A percentile compares a stretch with the other conserved stretches of the same genome.
Conservation (phyloP, 2,113 vertebrate genomes). For the Grallaria varia region DNA sequence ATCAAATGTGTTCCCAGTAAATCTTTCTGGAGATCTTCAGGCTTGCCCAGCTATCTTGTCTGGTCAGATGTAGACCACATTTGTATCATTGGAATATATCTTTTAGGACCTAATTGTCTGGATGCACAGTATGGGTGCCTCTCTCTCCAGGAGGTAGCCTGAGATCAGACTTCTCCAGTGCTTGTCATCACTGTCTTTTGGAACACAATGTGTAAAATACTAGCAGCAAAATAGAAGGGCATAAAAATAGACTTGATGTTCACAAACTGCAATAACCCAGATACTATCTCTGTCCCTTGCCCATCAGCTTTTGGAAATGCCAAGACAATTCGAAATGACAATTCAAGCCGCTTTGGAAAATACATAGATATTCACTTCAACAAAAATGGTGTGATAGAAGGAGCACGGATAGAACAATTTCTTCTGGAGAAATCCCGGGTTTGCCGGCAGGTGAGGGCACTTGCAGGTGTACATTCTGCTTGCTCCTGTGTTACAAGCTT, state of each 20-base stretch:
- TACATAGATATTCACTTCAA: constrained; percentile 92
- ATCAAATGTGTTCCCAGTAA: background rate
- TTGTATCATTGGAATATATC: background rate
- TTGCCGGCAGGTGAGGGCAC: constrained; percentile 86
- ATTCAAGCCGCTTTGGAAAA: constrained; percentile 98
- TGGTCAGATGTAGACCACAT: background rate
- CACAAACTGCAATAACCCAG: background rate
- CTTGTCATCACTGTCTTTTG: background rate
- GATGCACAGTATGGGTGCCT: background rate
- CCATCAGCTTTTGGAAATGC: constrained; percentile 93
- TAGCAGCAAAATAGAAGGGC: background rate
- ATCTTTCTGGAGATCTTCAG: background rate
- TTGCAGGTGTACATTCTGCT: background rate
- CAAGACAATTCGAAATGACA: constrained; percentile 94
- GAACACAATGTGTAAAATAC: background rate
- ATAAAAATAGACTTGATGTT: background rate
- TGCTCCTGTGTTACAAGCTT: background rate
- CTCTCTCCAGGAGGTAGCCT: background rate
- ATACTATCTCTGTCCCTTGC: background rate
- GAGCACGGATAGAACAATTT: constrained; percentile 91
- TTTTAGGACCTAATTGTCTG: background rate
- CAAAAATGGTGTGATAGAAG: constrained; percentile 84
- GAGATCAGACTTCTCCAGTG: background rate
- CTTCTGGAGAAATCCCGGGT: constrained; percentile 97
- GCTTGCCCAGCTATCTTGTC: background rate